Conservation (phyloP, 2,797 vertebrate species). For the Eidolon dupreanum region DNA sequence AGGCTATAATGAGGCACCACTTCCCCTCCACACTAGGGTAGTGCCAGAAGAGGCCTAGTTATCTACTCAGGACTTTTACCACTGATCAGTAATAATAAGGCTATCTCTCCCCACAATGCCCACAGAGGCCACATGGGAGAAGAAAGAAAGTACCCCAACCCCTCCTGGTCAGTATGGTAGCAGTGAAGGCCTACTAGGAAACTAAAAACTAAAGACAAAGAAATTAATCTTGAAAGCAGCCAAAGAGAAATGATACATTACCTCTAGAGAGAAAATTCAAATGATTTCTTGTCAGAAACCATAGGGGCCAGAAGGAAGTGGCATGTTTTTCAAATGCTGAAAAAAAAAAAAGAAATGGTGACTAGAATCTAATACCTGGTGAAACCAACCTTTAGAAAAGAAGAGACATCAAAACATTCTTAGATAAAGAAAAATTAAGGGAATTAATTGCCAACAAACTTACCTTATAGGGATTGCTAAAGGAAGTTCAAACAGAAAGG, state of each 20-base stretch:
- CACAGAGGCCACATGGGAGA: background rate
- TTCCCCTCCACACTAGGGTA: no score
- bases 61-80: background rate
- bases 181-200: background rate
- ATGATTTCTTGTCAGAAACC: background rate
- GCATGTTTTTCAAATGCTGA: no score
- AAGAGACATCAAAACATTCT: no score
- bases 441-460: no score
- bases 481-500: background rate
- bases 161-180: background rate
- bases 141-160: background rate
- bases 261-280: background rate
- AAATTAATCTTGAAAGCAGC: background rate
- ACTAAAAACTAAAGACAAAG: no score
- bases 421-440: no score
- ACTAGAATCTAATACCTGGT: no score
- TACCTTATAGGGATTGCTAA: no score
- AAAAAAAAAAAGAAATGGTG: no score
- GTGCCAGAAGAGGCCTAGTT: background rate
- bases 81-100: background rate
- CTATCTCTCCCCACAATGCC: background rate
- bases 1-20: background rate
- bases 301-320: no score
- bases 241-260: background rate
- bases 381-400: no score